These are phyloP conservation scores for Orchesella cincta DNA, from an alignment of 1,140 invertebrate species.

Conservation along the genomic window DNA sequence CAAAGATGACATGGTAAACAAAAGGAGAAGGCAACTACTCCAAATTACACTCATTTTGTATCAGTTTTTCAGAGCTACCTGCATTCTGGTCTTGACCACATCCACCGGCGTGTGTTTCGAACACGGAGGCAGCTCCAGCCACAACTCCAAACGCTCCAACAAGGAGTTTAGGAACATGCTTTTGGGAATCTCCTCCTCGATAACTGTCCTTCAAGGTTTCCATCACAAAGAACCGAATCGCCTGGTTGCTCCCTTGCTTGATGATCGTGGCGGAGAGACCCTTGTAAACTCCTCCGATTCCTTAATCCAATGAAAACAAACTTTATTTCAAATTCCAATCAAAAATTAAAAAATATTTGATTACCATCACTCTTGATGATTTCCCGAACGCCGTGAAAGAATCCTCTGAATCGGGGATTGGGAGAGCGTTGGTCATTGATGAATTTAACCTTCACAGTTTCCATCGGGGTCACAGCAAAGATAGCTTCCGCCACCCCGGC, in stretches of 20 bases:
- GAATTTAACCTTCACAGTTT: conserved; percentile 99
- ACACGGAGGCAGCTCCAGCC: conserved; percentile 95
- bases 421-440: conserved; percentile 94
- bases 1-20: no score
- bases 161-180: conserved; percentile 79
- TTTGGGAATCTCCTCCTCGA: conserved; percentile 77
- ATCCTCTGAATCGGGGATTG: conserved; percentile 89
- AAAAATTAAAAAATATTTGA: neutral
- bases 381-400: conserved; percentile 85
- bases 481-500: conserved; percentile 94
- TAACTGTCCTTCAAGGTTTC: conserved; percentile 94
- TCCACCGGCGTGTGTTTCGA: conserved; percentile 97
- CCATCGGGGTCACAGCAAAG: conserved; percentile 98
- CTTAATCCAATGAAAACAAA: conserved; percentile 59
- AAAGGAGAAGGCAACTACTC: no score
- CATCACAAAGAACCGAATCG: conserved; percentile 97
- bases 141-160: conserved; percentile 87
- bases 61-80: conserved; percentile 68
- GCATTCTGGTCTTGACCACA: conserved; percentile 98
- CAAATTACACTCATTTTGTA: no score
- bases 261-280: conserved; percentile 92
- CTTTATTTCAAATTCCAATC: neutral
- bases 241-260: conserved; percentile 98
- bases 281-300: conserved; percentile 88
- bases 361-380: conserved; percentile 68